Conservation (phyloP, 2,797 vertebrate species). For the Coccyzus lansbergi region DNA sequence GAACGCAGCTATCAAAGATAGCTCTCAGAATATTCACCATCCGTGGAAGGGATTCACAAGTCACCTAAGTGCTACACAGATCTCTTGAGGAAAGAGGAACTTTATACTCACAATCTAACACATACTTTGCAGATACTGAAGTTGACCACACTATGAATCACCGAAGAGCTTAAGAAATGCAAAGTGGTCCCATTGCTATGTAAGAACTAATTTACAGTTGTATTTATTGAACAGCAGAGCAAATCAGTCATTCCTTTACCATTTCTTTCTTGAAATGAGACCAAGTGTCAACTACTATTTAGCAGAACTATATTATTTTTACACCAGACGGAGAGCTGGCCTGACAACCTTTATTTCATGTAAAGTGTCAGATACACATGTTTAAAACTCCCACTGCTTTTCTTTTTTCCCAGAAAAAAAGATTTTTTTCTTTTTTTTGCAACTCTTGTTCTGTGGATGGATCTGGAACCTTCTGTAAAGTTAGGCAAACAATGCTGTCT, state of each 20-base stretch:
- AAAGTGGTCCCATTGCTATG: background rate
- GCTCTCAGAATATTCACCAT: background rate
- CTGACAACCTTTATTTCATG: background rate
- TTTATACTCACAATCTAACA: background rate
- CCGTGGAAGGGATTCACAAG: background rate
- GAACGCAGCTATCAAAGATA: background rate
- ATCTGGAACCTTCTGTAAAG: background rate
- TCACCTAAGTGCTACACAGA: background rate
- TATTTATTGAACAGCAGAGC: background rate
- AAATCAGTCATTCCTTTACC: background rate
- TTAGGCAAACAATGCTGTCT: background rate
- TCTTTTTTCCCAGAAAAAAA: background rate
- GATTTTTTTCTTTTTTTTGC: background rate
- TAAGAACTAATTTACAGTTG: conserved; percentile 5
- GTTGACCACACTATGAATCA: background rate
- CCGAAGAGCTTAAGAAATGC: background rate
- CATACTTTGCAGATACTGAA: background rate
- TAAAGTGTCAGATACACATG: background rate
- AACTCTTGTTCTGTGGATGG: background rate
- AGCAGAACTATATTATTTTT: background rate
- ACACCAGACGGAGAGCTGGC: background rate
- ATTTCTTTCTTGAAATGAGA: conserved; percentile 12
- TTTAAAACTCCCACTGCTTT: background rate
- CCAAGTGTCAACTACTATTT: background rate
- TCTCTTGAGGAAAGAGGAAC: background rate